phyloP scores from a whole-genome alignment of 2,797 vertebrate species.

The Nothura maculosa region DNA sequence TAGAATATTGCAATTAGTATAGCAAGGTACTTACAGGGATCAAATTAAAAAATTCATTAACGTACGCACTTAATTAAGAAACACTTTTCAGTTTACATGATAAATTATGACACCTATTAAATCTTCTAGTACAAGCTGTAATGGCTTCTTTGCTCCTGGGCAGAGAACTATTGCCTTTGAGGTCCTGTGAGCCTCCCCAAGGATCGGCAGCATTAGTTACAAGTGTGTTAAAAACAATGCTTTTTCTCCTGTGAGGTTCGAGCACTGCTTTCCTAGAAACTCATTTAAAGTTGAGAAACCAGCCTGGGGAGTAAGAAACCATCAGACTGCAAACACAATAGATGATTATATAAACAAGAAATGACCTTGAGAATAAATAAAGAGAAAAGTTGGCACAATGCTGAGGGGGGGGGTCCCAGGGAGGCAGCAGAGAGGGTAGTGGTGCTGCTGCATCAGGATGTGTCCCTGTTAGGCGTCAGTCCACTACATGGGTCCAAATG shows the following conservation, averaged over 20 bases:
- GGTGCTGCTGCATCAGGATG: neutral
- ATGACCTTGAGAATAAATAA: constrained; percentile 75
- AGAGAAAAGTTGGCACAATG: neutral
- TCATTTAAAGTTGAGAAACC: constrained; percentile 69
- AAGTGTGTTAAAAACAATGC: constrained; percentile 84
- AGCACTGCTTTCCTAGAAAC: constrained; percentile 49
- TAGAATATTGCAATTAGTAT: constrained; percentile 99
- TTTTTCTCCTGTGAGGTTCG: constrained; percentile 17
- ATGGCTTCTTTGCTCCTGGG: constrained; percentile 95
- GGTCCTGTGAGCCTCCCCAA: constrained; percentile 87
- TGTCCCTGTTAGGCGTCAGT: too few relatives aligned
- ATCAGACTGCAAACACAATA: neutral
- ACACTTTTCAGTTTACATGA: constrained; percentile 99
- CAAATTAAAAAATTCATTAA: constrained; percentile 99
- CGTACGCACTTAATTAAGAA: constrained; percentile 99
- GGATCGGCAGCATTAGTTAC: constrained; percentile 83
- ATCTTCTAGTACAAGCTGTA: constrained; percentile 95
- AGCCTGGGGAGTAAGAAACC: constrained; percentile 12
- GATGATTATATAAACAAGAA: constrained; percentile 6
- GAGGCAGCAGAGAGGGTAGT: rapidly evolving
- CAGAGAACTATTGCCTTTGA: constrained; percentile 90
- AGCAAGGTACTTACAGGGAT: constrained; percentile 99
- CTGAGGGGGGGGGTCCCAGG: rapidly evolving
- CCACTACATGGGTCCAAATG: too few relatives aligned
- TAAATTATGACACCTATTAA: constrained; percentile 99